Evolutionary conservation across 2,888 invertebrate species (phyloP).

Genomic region (Ectemnius cavifrons): DNA sequence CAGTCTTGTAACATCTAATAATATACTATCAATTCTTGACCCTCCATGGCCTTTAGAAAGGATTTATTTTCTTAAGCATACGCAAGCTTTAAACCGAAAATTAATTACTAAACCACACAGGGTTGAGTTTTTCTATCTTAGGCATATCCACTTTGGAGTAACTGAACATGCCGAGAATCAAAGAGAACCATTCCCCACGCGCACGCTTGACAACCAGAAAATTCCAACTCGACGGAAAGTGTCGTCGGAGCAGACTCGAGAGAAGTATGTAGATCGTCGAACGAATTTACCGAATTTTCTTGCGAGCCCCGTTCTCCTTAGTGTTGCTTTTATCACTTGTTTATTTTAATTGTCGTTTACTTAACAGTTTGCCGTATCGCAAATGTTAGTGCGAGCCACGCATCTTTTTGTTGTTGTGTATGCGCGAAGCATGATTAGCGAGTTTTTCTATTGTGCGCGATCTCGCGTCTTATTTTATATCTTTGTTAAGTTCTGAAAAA

Average conservation of each 20-base stretch:
- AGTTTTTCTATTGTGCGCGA: slow-evolving; percentile 21
- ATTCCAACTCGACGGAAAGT: not conserved
- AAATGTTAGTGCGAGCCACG: slow-evolving; percentile 19
- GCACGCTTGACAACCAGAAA: not conserved
- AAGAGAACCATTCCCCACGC: not conserved
- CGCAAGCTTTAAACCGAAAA: not conserved
- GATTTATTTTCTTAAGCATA: not conserved
- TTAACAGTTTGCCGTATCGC: slow-evolving; percentile 8
- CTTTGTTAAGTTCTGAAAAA: slow-evolving; percentile 35
- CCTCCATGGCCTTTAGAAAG: slow-evolving; percentile 1
- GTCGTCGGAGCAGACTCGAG: not conserved
- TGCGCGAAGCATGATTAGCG: slow-evolving; percentile 27
- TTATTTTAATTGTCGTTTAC: slow-evolving; percentile 14
- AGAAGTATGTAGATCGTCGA: not conserved
- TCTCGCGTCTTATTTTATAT: slow-evolving; percentile 20
- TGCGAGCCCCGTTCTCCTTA: not conserved
- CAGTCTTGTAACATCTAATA: not conserved
- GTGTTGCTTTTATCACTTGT: slow-evolving; percentile 4
- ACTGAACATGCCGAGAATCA: not conserved
- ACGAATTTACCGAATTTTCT: not conserved
- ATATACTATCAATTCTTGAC: not conserved
- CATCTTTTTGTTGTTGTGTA: slow-evolving; percentile 28
- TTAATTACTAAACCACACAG: not conserved
- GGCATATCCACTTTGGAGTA: not conserved
- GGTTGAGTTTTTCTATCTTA: not conserved